Conservation (phyloP, 2,888 invertebrate genomes). For the Chymomyza caudatula region DNA sequence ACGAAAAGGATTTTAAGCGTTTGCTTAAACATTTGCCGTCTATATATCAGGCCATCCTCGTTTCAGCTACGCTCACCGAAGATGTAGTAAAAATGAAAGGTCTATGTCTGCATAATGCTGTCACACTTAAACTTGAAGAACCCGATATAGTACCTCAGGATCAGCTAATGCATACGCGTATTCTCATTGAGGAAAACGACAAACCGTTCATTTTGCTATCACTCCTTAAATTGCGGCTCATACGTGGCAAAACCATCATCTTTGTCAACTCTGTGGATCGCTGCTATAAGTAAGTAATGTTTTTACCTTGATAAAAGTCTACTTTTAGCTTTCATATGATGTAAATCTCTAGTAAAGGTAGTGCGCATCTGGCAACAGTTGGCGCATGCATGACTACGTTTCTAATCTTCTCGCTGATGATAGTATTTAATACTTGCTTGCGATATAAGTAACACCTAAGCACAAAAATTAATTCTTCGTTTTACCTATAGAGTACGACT, state of each 20-base stretch:
- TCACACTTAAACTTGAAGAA: slow-evolving; percentile 95
- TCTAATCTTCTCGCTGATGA: slow-evolving; percentile 79
- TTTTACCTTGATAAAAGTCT: neutral
- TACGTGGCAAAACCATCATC: slow-evolving; percentile 96
- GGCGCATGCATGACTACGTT: slow-evolving; percentile 74
- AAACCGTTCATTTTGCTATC: slow-evolving; percentile 97
- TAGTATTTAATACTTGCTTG: neutral
- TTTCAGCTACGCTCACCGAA: slow-evolving; percentile 97
- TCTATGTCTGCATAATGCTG: slow-evolving; percentile 95
- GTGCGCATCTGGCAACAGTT: slow-evolving; percentile 72
- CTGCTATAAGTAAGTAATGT: slow-evolving; percentile 91
- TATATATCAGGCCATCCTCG: slow-evolving; percentile 91
- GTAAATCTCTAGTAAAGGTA: slow-evolving; percentile 58
- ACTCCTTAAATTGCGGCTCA: slow-evolving; percentile 91
- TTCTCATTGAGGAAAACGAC: slow-evolving; percentile 94
- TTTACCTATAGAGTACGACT: neutral
- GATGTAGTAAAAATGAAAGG: slow-evolving; percentile 95
- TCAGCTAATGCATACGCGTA: slow-evolving; percentile 93
- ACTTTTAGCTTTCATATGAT: slow-evolving; percentile 55
- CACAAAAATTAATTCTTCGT: slow-evolving; percentile 5
- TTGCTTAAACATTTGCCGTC: slow-evolving; percentile 84
- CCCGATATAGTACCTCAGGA: slow-evolving; percentile 92
- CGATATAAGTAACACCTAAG: neutral
- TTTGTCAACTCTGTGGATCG: slow-evolving; percentile 98
- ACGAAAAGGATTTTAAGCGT: slow-evolving; percentile 76